Base-by-base conservation (phyloP, 2,113 vertebrate species). In the Myanophis thanlyinensis region DNA sequence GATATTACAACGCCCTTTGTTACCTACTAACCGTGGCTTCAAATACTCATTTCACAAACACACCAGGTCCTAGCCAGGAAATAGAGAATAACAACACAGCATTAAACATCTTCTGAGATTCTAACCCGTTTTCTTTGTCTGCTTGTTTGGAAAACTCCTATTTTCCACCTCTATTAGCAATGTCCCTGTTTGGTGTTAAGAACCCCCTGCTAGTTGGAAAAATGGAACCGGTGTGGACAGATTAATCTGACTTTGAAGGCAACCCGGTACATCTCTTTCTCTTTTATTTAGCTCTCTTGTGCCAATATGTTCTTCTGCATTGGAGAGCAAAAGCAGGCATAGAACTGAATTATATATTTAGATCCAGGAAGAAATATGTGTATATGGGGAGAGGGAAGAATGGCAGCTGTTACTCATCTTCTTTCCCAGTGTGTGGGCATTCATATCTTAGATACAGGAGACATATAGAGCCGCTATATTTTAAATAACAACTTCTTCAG, bases 401-500 rank as follows among this genome's bases (percentile, higher is more conserved):
- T 10, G 4, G 87, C 20, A 48, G 13, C 0, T 0, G 85, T 86
- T 89, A 35, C n/a, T 49, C 5, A 6, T 89, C 12, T 10, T 48
- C 15, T 54, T 80, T 80, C 88, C 5, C 20, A 30, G 30, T 88
- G 89, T 93, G 95, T 93, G 94, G 96, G 91, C 35, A 48, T 94
- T 90, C 91, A 87, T 92, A 91, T 54, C 89, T 97, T 94, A 97
- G 93, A 48, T 92, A 96, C 53, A 90, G 93, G 93, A 96, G 95
- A 94, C 94, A 96, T 97, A 95, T 95, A 96, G 94, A 96, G 94
- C 94, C 94, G 40, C 67, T n/a, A n/a, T n/a, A n/a, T 85, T 97
- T 97, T 96, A 96, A 96, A 92, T 96, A 95, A 97, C 93, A 48
- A 90, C 91, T 95, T 97, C 93, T 96, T 94, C 90, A 95, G 96